A percentile compares a stretch with the other conserved stretches of the same genome.
Conservation (phyloP, 2,797 vertebrate species). For the Poeciliopsis paucimaculata region DNA sequence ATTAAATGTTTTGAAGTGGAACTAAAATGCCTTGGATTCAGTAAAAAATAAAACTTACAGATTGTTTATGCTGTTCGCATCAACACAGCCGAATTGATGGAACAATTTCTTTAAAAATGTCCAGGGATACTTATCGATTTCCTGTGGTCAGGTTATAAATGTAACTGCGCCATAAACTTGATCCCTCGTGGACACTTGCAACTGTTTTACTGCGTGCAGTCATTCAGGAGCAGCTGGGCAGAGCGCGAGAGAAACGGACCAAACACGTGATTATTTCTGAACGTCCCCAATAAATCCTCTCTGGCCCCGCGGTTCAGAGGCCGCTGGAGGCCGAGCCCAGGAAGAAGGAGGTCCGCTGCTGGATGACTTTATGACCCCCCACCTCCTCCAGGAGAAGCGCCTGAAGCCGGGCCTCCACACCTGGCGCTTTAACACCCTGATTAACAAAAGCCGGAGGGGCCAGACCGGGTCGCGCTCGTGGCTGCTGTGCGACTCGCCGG, state of each 20-base stretch:
- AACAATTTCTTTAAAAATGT: not conserved
- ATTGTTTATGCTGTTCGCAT: not conserved
- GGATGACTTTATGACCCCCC: slow-evolving; percentile 59
- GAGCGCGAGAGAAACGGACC: slow-evolving; percentile 29
- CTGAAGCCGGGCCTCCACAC: slow-evolving; percentile 60
- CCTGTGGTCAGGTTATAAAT: not conserved
- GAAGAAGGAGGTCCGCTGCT: slow-evolving; percentile 70
- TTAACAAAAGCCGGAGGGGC: slow-evolving; percentile 77
- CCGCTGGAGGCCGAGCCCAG: slow-evolving; percentile 65
- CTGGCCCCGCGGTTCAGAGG: slow-evolving; percentile 60
- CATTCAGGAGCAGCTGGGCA: slow-evolving; percentile 39
- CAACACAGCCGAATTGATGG: not conserved
- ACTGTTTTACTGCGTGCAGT: slow-evolving; percentile 29
- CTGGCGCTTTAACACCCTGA: slow-evolving; percentile 73
- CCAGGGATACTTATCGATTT: not conserved
- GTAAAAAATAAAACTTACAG: not conserved
- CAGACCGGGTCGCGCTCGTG: slow-evolving; percentile 49
- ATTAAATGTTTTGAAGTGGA: not conserved
- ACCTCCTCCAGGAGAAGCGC: slow-evolving; percentile 49
- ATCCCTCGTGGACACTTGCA: slow-evolving; percentile 9
- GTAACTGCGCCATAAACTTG: not conserved
- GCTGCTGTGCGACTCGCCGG: slow-evolving; percentile 56
- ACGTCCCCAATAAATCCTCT: slow-evolving; percentile 71
- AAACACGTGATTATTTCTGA: slow-evolving; percentile 71
- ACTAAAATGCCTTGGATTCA: not conserved